These are phyloP conservation scores for Zygothrica quintamaculata DNA, from an alignment of 2,888 invertebrate species.

Conservation along the genomic window DNA sequence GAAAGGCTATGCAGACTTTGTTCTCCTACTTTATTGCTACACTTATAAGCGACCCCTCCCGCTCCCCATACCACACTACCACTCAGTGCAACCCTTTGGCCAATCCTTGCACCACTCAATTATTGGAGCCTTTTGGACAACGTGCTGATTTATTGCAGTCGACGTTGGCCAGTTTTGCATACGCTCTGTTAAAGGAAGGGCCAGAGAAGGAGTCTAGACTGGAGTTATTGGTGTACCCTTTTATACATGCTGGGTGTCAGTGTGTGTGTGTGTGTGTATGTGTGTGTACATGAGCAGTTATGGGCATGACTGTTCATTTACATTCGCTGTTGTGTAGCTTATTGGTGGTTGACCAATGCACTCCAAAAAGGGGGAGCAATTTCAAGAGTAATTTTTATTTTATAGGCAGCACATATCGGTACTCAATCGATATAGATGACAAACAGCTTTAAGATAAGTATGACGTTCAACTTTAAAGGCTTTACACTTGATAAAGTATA, in stretches of 20 bases:
- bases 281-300: constrained; percentile 16
- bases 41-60: constrained; percentile 55
- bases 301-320: constrained; percentile 67
- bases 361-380: constrained; percentile 33
- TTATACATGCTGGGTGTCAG: constrained; percentile 14
- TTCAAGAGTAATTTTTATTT: constrained; percentile 66
- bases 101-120: constrained; percentile 64
- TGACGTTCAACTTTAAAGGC: too few species aligned
- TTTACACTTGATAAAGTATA: too few species aligned
- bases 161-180: constrained; percentile 45
- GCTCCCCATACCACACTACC: constrained; percentile 1
- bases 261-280: constrained; percentile 20
- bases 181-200: constrained; percentile 17
- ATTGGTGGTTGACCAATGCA: constrained; percentile 59
- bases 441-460: too few species aligned
- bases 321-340: constrained; percentile 50
- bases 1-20: constrained; percentile 45
- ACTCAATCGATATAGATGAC: constrained; percentile 26
- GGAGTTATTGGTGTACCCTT: constrained; percentile 64
- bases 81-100: constrained; percentile 26
- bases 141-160: constrained; percentile 71
- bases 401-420: constrained; percentile 47
- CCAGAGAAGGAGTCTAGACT: constrained; percentile 47
- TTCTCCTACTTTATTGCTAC: constrained; percentile 63
- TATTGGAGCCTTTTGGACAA: constrained; percentile 67